These are phyloP conservation scores for Parotia lawesii DNA, from an alignment of 2,113 vertebrate species.

Conservation along the genomic window DNA sequence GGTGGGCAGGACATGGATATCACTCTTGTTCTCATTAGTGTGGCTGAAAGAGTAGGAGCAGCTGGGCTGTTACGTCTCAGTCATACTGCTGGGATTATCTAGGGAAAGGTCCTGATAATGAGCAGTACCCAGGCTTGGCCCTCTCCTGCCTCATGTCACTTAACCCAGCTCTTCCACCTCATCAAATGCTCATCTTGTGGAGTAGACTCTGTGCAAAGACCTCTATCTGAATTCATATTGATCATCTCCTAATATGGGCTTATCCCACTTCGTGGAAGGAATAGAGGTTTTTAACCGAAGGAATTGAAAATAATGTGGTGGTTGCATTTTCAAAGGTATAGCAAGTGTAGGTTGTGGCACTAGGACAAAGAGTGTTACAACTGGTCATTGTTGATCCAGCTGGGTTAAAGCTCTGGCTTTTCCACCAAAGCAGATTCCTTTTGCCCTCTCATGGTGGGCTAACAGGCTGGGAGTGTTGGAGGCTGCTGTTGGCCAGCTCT, in stretches of 20 bases:
- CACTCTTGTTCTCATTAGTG: not conserved
- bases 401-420: not conserved
- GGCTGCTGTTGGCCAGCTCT: not conserved
- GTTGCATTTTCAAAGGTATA: not conserved
- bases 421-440: not conserved
- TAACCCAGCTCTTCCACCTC: not conserved
- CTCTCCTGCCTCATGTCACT: not conserved
- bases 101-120: not conserved
- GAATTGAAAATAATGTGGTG: not conserved
- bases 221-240: not conserved
- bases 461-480: not conserved
- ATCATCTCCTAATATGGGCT: not conserved
- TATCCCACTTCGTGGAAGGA: not conserved
- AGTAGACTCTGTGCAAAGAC: not conserved
- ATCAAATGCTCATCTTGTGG: fast-evolving
- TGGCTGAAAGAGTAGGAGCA: not conserved
- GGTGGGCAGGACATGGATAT: not conserved
- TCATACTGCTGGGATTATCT: not conserved
- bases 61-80: not conserved
- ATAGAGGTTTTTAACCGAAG: not conserved
- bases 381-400: not conserved
- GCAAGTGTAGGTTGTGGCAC: not conserved
- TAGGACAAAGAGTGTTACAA: not conserved
- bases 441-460: not conserved
- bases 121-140: not conserved